These are phyloP conservation scores for Bicyclus anynana DNA, from an alignment of 1,140 invertebrate species.

Conservation along the genomic window DNA sequence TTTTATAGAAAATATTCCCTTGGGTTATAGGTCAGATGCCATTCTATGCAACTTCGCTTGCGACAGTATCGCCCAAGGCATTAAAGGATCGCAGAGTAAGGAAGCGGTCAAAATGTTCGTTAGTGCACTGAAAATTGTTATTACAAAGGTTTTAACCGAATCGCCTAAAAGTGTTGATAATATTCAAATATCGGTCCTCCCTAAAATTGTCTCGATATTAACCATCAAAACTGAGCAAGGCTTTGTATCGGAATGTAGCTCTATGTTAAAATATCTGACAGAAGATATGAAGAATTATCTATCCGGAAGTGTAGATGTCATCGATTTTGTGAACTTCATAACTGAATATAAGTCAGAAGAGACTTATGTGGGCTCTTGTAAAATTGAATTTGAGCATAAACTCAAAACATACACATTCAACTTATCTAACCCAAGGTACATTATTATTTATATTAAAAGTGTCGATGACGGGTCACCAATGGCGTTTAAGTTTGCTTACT, in stretches of 20 bases:
- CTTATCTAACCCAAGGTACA: conserved; percentile 49
- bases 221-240: conserved; percentile 44
- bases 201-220: conserved; percentile 43
- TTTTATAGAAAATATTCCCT: conserved; percentile 50
- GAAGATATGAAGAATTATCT: conserved; percentile 43
- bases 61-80: conserved; percentile 41
- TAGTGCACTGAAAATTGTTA: conserved; percentile 37
- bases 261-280: conserved; percentile 40
- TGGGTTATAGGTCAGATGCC: conserved; percentile 45
- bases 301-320: conserved; percentile 41
- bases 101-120: conserved; percentile 38
- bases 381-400: conserved; percentile 35
- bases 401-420: conserved; percentile 34
- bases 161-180: conserved; percentile 23
- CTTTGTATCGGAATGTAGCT: conserved; percentile 30
- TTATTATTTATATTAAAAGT: no score
- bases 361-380: conserved; percentile 6
- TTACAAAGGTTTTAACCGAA: conserved; percentile 40
- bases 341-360: conserved; percentile 21
- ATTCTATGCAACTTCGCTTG: conserved; percentile 59
- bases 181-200: conserved; percentile 36
- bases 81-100: conserved; percentile 38
- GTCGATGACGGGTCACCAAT: no score
- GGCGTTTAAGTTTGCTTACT: no score
- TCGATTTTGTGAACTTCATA: conserved; percentile 41